Evolutionary conservation across 2,113 vertebrate genomes (phyloP), one percentile per base, ranked within the genome.

Genomic region (Picathartes gymnocephalus): DNA sequence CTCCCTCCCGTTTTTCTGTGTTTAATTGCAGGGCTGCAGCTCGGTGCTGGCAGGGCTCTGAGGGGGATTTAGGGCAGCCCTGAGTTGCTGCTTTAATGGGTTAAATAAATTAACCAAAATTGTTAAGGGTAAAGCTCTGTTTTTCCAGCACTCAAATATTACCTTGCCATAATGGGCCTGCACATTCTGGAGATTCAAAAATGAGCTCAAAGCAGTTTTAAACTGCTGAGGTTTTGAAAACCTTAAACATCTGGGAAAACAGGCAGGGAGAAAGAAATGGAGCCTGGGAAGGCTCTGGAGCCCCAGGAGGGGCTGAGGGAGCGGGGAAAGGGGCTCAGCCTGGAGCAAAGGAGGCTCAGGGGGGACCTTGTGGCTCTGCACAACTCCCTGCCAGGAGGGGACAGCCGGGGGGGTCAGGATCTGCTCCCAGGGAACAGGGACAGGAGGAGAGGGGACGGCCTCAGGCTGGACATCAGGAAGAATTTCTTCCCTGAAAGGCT

Each of bases 21-120:
- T 58, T 45, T 68, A 60, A 65, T 85, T 60, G 48, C 40, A 61
- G 4, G 30, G 31, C 19, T 58, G 65, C 22, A 66, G 48, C 24
- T 19, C 1, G 1, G 35, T 48, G 61, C 61, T 68, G 90, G 40
- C 50, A 16, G 25, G 31, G 40, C 33, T 37, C 13, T 33, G 79
- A 23, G 7, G 24, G 47, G 27, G 10, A 8, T 57, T 56, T 13
- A 6, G 69, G 51, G 19, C 19, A 12, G 23, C 40, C 42, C 30
- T 18, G 69, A 40, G 15, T 16, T 0, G 0, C 64, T 45, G 45
- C 39, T 60, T 33, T 45, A 35, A 6, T 28, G 44, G 44, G 12
- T 57, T 45, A 44, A 65, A 56, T 13, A 20, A 64, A n/a, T n/a
- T n/a, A n/a, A 11, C 28, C 6, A 12, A 68, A 51, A 22, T 15